Base-by-base conservation (phyloP, 92 coral and sea anemone species). In the Scolanthus callimorphus region DNA sequence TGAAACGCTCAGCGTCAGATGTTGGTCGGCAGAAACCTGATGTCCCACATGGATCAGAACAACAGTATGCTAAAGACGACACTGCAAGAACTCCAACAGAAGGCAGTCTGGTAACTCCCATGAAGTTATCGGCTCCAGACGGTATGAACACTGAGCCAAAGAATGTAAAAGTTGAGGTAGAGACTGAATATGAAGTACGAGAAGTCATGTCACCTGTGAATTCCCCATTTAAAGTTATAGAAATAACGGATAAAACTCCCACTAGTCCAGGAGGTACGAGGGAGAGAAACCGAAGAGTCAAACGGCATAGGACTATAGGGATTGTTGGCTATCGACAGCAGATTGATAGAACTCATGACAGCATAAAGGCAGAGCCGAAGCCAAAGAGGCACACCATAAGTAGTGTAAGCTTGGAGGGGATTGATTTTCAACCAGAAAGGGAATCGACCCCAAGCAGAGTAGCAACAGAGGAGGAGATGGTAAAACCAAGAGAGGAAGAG, bases 321-420 rank as follows among this genome's bases (percentile, higher is more conserved):
- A 85, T 92, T 20, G 98, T 92, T 28, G 96, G 98, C 19, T 78
- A 76, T 39, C 73, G 91, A 48, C 85, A 85, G 37, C 91, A 90
- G 69, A 81, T 84, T 68, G 88, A 90, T 69, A 76, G 96, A 34
- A 78, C 81, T 20, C 49, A 79, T 22, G 83, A 68, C 52, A 71
- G 47, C 21, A n/a, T n/a, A n/a, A 71, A 77, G 31, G 60, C 78
- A 26, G 82, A 78, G 48, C 43, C 76, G 28, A 92, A 88, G 49
- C 91, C 83, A 57, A 92, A 92, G 58, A 80, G 98, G 21, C 98
- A 92, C 59, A 92, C 98, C 17, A 85, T 88, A 49, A 96, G 98
- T 38, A 84, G 88, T 43, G 84, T 88, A 0, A 76, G 69, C 46
- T 44, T 49, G 10, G 75, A 68, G 3, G 13, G 41, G 13, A 26